Conservation (phyloP, 2,113 vertebrate species). For the Stegostoma tigrinum region DNA sequence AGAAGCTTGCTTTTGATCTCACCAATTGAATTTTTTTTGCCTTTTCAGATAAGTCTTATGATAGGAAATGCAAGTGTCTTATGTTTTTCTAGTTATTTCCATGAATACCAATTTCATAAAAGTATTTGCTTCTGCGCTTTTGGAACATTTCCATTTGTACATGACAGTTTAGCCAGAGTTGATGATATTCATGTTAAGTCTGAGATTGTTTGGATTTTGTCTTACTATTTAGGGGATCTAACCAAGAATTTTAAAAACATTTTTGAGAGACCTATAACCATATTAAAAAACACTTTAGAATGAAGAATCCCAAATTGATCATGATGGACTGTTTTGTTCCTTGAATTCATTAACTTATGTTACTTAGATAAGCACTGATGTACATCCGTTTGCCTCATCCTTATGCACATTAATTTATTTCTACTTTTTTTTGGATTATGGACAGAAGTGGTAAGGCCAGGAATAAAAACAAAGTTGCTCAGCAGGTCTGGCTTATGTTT, state of each 20-base stretch:
- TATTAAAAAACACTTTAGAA: not conserved
- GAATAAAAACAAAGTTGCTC: no score
- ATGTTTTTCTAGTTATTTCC: not conserved
- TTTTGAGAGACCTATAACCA: not conserved
- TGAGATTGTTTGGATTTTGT: not conserved
- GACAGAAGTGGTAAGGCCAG: no score
- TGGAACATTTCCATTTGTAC: not conserved
- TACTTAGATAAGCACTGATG: not conserved
- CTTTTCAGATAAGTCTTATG: not conserved
- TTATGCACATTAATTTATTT: not conserved
- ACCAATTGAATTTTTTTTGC: not conserved
- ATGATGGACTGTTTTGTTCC: not conserved
- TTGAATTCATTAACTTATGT: not conserved
- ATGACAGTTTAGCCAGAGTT: not conserved
- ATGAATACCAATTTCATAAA: not conserved
- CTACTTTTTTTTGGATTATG: no score
- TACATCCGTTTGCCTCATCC: not conserved
- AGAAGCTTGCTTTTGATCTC: not conserved
- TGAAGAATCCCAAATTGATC: not conserved
- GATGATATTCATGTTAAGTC: not conserved
- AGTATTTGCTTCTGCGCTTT: not conserved
- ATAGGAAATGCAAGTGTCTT: not conserved
- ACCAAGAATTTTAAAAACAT: not conserved
- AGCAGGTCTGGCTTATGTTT: no score
- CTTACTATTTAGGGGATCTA: not conserved